Evolutionary conservation across 2,797 vertebrate genomes (phyloP), one percentile per base, ranked within the genome.

Genomic region (Danio tinwini): DNA sequence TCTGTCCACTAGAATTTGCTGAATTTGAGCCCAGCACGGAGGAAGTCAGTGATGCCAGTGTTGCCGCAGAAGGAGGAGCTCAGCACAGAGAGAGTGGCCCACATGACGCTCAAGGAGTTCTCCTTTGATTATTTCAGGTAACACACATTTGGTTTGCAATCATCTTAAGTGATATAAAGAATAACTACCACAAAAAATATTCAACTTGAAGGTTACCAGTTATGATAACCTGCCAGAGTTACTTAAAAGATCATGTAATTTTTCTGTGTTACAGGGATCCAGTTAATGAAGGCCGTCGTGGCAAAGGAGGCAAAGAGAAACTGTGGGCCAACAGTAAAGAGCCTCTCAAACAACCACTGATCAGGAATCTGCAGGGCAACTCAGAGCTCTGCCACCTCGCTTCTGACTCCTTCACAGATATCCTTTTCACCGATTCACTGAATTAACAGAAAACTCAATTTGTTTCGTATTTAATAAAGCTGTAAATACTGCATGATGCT

Each of bases 51-150:
- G 0, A 61, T 81, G 11, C 62, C 80, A 7, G 14, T 16, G 8
- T 17, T 67, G 29, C 29, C 37, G 0, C 86, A n/a, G 13, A 82
- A 59, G 0, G 13, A 90, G 0, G 21, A 44, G 1, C 83, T 91
- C 19, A 86, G 71, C 9, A 84, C 93, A 0, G 94, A 95, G 53
- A 85, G 86, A 7, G 88, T 94, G 77, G 91, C 93, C 63, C 93
- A 90, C 0, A 82, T 94, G 68, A 96, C 96, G 7, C 88, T 99
- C 58, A 97, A 97, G 86, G 96, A 98, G 80, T 99, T 95, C 89
- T 94, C 97, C 14, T 92, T 93, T 0, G 93, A 96, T 70, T 88
- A 95, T 79, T 99, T 99, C 93, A 97, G 98, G 97, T 99, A 89
- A 86, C 0, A 4, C 19, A 58, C 44, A 8, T 74, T 17, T 11